Evolutionary conservation across 2,888 invertebrate species (phyloP), one percentile per base, ranked within the genome.

Genomic region (Hydrotaea cyrtoneurina): DNA sequence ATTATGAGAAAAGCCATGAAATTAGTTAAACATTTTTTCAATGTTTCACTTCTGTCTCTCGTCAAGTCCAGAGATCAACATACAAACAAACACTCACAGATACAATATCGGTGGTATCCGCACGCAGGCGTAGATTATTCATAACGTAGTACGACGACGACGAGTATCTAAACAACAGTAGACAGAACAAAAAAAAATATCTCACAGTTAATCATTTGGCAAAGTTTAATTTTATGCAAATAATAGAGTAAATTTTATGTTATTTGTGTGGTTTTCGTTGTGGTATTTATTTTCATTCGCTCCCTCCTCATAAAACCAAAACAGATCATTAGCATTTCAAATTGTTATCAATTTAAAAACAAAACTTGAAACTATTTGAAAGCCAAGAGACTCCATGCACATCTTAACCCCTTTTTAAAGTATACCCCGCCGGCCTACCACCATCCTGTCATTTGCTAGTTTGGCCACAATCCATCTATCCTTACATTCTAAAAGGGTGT

Each of bases 181-280:
- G 50, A 50, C 10, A 43, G 11, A 43, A 43, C 3, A 59, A 59
- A 62, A 39, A 78, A 76, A 75, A 62, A 62, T 78, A 82, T 82
- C 78, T 66, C 82, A 83, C 82, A 83, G 64, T 76, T 76, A 79
- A 83, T 83, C 82, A 76, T 64, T 79, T 79, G 72, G 75, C 72
- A 46, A 31, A 66, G 62, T 71, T 17, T 26, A 39, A 71, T 71
- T 69, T 71, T 71, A 71, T 71, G 53, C 71, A 31, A 71, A 71
- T 71, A 71, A 23, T 15, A 23, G 26, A 59, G 26, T 59, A 59
- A 2, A 59, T 59, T 59, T 53, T 23, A 53, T 17, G 26, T 26
- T 50, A 31, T 71, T 71, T 53, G 11, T 50, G 50, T 4, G 2
- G 50, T 50, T 50, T 50, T 50, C 50, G n/a, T 50, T 50, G 50